A percentile compares a stretch with the other conserved stretches of the same genome.
Evolutionary conservation across 64 coral and sea anemone genomes (phyloP).

Genomic region (Pachyseris speciosa): DNA sequence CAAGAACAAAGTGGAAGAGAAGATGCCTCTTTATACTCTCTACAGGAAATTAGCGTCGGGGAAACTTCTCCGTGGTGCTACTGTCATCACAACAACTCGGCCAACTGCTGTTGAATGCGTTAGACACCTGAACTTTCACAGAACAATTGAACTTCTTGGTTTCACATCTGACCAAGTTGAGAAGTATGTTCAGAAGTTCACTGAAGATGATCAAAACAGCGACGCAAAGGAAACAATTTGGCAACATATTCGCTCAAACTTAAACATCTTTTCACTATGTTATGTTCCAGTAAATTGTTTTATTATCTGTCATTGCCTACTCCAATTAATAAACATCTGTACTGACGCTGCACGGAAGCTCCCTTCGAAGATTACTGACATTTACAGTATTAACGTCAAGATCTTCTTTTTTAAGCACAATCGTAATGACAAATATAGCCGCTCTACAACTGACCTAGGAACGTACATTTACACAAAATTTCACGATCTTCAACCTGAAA

Average conservation of each 20-base stretch:
- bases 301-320: conserved; percentile 57
- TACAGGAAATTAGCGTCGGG: conserved; percentile 16
- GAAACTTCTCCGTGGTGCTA: conserved; percentile 46
- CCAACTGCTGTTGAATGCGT: conserved; percentile 53
- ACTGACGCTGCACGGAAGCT: not conserved
- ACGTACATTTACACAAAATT: not conserved
- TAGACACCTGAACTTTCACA: conserved; percentile 18
- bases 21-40: conserved; percentile 3
- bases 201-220: not conserved
- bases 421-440: not conserved
- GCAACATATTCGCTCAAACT: conserved; percentile 14
- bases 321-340: not conserved
- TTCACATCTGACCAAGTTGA: conserved; percentile 63
- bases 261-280: conserved; percentile 61
- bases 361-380: conserved; percentile 26
- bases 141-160: conserved; percentile 67
- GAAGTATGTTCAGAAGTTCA: conserved; percentile 60
- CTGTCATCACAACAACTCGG: conserved; percentile 45
- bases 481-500: not conserved
- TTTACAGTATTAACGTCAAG: conserved; percentile 43
- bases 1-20: not conserved
- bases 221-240: not conserved
- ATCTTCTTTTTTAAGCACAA: not conserved
- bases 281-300: conserved; percentile 77
- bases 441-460: not conserved